Conservation (phyloP, 92 coral and sea anemone species). For the Palythoa grandiflora region DNA sequence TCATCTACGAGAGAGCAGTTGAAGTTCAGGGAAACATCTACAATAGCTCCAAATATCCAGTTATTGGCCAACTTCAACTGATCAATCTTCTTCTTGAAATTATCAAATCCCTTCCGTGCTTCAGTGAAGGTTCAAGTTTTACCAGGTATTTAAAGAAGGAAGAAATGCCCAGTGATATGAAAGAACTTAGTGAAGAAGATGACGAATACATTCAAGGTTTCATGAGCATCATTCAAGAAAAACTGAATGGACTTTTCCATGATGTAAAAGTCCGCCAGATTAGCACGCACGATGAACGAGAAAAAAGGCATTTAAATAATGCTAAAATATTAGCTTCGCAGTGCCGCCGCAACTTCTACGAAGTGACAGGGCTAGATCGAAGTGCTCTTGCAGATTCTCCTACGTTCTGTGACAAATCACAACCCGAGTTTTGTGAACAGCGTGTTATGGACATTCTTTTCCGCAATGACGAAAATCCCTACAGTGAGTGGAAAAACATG, state of each 20-base stretch:
- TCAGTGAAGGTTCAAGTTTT: constrained; percentile 45
- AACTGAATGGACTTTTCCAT: constrained; percentile 61
- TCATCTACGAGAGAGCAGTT: constrained; percentile 62
- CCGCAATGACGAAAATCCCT: constrained; percentile 63
- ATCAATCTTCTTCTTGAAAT: constrained; percentile 59
- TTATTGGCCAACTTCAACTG: constrained; percentile 74
- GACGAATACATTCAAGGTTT: constrained; percentile 55
- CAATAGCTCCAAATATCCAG: constrained; percentile 51
- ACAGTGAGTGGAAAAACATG: constrained; percentile 63
- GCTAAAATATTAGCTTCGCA: constrained; percentile 64
- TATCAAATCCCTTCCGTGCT: constrained; percentile 62
- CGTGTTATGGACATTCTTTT: constrained; percentile 66
- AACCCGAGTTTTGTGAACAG: constrained; percentile 60
- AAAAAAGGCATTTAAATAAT: constrained; percentile 48
- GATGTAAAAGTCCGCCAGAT: constrained; percentile 63
- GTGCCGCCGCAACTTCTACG: constrained; percentile 66
- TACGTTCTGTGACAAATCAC: not conserved
- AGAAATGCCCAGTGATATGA: constrained; percentile 58
- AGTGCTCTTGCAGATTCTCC: constrained; percentile 37
- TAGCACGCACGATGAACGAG: constrained; percentile 53
- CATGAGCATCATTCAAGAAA: constrained; percentile 30
- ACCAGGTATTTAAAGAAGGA: constrained; percentile 46
- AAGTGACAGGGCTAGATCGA: constrained; percentile 63
- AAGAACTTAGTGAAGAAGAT: constrained; percentile 49
- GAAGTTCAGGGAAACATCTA: not conserved